Evolutionary conservation across 1,140 invertebrate genomes (phyloP), one percentile per base, ranked within the genome.

Genomic region (Sesamia nonagrioides): DNA sequence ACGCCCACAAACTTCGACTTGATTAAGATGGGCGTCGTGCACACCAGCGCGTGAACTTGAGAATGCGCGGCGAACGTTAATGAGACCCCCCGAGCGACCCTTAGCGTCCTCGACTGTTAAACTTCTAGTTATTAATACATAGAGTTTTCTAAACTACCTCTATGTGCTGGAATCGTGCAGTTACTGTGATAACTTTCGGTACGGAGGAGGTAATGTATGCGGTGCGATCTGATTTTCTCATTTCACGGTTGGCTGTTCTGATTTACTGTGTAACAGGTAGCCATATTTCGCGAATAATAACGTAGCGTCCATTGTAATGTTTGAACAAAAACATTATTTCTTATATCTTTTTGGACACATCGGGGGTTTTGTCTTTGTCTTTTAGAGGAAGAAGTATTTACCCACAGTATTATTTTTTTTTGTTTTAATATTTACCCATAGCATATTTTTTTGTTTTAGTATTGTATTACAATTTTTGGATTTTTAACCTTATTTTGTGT

Each of bases 1-100:
- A 78, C 77, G 60, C 40, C 42, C 61, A 72, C 74, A 54, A 77
- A 78, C 78, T 82, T 78, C 78, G 73, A 77, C 82, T 78, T 81
- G 75, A 82, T 84, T 84, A 84, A 82, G 48, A 77, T 66, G 75
- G 75, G 56, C 56, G 74, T 17, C 68, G 52, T 17, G 63, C 35
- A 79, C 77, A 84, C 77, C 72, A 54, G 45, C 52, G 17, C 56
- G 54, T 73, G 35, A 52, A 69, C 33, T 73, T 58, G 17, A 17
- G 27, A 60, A 74, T 54, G 68, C 54, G 35, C 18, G 18, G 7
- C 52, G 71, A 74, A 74, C 52, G 54, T 74, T 74, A 74, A 74
- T 74, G 71, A 74, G 54, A 73, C 35, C 42, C 40, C 11, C 9
- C 50, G 69, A 52, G 33, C 50, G 33, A 17, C 17, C 37, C n/a